Percentiles rank a stretch among this genome's conserved stretches.
Evolutionary conservation across 2,888 invertebrate genomes (phyloP).

Genomic region (Zaprionus obscuricornis): DNA sequence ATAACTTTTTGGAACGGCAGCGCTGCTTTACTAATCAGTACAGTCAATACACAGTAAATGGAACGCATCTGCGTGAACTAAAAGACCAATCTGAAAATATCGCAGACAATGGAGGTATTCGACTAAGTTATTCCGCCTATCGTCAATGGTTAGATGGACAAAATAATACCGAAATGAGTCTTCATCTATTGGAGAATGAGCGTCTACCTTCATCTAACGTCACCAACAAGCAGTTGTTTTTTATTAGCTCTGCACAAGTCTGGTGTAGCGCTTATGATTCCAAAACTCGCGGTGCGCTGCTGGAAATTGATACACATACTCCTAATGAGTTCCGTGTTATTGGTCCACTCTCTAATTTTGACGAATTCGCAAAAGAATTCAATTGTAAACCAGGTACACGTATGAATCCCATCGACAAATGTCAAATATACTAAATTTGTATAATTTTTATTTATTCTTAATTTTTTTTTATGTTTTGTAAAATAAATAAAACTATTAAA

Average conservation of each 20-base stretch:
- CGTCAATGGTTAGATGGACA: slow-evolving; percentile 62
- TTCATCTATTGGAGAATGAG: slow-evolving; percentile 51
- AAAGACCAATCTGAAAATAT: slow-evolving; percentile 77
- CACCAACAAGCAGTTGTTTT: slow-evolving; percentile 78
- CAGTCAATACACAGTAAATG: slow-evolving; percentile 61
- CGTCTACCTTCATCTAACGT: slow-evolving; percentile 69
- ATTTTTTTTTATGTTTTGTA: too few species aligned
- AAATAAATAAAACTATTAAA: not conserved
- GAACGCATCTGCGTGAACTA: slow-evolving; percentile 56
- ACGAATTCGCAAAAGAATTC: slow-evolving; percentile 78
- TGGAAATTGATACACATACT: slow-evolving; percentile 62
- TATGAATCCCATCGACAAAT: slow-evolving; percentile 78
- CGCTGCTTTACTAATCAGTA: slow-evolving; percentile 78
- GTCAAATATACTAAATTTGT: slow-evolving; percentile 68
- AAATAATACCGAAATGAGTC: slow-evolving; percentile 15
- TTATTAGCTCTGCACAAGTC: slow-evolving; percentile 79
- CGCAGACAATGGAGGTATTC: slow-evolving; percentile 81
- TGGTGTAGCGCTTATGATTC: slow-evolving; percentile 76
- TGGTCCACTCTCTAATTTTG: slow-evolving; percentile 75
- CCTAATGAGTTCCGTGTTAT: slow-evolving; percentile 79
- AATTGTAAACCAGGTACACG: slow-evolving; percentile 56
- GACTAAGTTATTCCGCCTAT: slow-evolving; percentile 80
- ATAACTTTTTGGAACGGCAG: slow-evolving; percentile 58
- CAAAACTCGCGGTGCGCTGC: slow-evolving; percentile 37
- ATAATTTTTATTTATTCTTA: not conserved